A percentile compares a stretch with the other conserved stretches of the same genome.
Conservation (phyloP, 2,113 vertebrate genomes). For the Gymnarchus niloticus region DNA sequence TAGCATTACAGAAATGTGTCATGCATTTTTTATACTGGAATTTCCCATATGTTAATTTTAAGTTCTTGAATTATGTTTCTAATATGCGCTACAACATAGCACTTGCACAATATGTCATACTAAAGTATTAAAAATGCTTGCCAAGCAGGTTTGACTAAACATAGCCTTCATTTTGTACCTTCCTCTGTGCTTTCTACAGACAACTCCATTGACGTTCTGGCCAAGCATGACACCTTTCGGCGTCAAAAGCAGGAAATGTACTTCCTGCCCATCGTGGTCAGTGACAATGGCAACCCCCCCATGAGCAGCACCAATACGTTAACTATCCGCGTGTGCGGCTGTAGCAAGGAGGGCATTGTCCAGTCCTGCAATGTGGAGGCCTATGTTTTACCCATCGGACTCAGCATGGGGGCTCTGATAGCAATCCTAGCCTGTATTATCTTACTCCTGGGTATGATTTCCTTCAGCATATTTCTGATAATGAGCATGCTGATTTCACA, state of each 20-base stretch:
- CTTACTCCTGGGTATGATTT: slow-evolving; percentile 81
- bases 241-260: slow-evolving; percentile 95
- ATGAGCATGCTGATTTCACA: no score
- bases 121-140: neutral
- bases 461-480: neutral
- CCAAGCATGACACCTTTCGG: slow-evolving; percentile 88
- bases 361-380: slow-evolving; percentile 96
- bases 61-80: neutral
- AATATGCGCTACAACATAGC: neutral
- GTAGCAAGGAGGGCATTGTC: slow-evolving; percentile 83
- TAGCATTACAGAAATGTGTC: neutral
- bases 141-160: neutral
- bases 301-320: slow-evolving; percentile 97
- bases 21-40: neutral
- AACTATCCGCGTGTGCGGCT: slow-evolving; percentile 94
- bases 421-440: slow-evolving; percentile 95
- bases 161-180: no score
- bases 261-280: slow-evolving; percentile 89
- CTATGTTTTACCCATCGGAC: slow-evolving; percentile 91
- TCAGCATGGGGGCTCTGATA: slow-evolving; percentile 97
- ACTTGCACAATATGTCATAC: neutral
- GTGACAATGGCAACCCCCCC: slow-evolving; percentile 86
- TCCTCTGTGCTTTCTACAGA: slow-evolving; percentile 56
- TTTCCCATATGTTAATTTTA: neutral
- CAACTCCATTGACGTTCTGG: slow-evolving; percentile 89